phyloP scores from a whole-genome alignment of 1,140 invertebrate genomes.

The Dryas iulia region DNA sequence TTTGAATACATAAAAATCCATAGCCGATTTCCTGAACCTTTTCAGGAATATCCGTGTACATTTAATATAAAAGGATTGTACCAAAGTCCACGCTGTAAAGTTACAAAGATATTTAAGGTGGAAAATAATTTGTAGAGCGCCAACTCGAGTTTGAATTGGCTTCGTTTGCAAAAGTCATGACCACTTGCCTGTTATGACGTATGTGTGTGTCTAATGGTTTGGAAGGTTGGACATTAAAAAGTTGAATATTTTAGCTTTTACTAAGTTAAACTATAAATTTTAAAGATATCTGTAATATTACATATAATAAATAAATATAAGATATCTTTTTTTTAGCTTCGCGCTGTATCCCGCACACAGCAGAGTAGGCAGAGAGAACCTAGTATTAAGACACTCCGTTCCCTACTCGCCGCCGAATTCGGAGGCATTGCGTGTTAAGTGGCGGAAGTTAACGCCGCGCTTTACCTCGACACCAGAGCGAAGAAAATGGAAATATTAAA shows the following conservation, averaged over 20 bases:
- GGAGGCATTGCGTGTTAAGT: too few relatives aligned
- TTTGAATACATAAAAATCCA: background rate
- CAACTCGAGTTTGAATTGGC: conserved; percentile 38
- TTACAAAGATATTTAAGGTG: conserved; percentile 13
- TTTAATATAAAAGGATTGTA: background rate
- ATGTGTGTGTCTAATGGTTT: background rate
- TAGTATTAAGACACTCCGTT: too few relatives aligned
- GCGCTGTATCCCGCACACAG: too few relatives aligned
- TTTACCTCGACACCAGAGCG: too few relatives aligned
- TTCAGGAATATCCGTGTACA: background rate
- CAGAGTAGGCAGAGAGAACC: too few relatives aligned
- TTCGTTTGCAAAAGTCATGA: conserved; percentile 51
- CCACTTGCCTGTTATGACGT: conserved; percentile 18
- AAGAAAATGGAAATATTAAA: too few relatives aligned
- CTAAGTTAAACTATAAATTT: too few relatives aligned
- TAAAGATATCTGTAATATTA: too few relatives aligned
- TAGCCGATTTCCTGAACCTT: background rate
- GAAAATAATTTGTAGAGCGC: conserved; percentile 24
- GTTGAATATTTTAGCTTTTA: background rate
- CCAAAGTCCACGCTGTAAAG: conserved; percentile 8
- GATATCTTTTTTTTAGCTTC: too few relatives aligned
- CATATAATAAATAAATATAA: too few relatives aligned
- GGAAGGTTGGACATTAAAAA: background rate
- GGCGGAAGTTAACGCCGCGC: too few relatives aligned
- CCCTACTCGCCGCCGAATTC: too few relatives aligned